Evolutionary conservation across 2,888 invertebrate genomes (phyloP).

Genomic region (Caenorhabditis zanzibari): DNA sequence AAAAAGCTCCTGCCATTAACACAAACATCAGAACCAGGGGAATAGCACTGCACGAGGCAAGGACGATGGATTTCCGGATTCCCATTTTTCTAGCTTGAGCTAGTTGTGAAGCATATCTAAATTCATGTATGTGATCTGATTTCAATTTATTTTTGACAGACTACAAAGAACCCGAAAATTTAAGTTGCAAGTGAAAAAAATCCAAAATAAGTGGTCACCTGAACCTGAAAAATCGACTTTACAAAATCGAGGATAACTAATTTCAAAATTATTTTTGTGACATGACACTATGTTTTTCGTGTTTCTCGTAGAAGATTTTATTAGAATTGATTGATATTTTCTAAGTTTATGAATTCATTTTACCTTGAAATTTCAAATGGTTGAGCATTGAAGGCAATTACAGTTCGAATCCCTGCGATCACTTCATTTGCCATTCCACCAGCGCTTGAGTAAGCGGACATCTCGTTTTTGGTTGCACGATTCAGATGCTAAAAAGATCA

Average conservation of each 20-base stretch:
- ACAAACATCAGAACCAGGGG: slow-evolving; percentile 84
- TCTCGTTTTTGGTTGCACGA: slow-evolving; percentile 84
- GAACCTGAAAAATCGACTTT: no score
- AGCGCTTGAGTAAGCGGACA: slow-evolving; percentile 82
- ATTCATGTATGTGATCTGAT: no score
- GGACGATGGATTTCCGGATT: slow-evolving; percentile 81
- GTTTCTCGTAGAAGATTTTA: no score
- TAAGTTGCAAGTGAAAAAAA: no score
- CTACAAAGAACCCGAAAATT: no score
- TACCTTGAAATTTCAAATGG: slow-evolving; percentile 76
- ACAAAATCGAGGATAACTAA: no score
- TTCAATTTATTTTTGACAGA: no score
- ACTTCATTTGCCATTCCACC: slow-evolving; percentile 84
- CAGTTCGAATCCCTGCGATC: slow-evolving; percentile 82
- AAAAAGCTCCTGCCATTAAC: slow-evolving; percentile 82
- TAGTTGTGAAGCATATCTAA: slow-evolving; percentile 77
- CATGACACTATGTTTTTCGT: no score
- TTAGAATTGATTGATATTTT: no score
- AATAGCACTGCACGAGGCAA: slow-evolving; percentile 71
- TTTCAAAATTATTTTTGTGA: no score
- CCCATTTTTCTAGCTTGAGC: slow-evolving; percentile 81
- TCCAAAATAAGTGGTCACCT: no score
- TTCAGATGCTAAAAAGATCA: slow-evolving; percentile 83
- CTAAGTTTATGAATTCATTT: no score
- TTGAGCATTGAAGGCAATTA: slow-evolving; percentile 81